Percentiles rank a stretch among this genome's conserved stretches.
phyloP scores from a whole-genome alignment of 2,797 vertebrate genomes.

The Helostoma temminkii region DNA sequence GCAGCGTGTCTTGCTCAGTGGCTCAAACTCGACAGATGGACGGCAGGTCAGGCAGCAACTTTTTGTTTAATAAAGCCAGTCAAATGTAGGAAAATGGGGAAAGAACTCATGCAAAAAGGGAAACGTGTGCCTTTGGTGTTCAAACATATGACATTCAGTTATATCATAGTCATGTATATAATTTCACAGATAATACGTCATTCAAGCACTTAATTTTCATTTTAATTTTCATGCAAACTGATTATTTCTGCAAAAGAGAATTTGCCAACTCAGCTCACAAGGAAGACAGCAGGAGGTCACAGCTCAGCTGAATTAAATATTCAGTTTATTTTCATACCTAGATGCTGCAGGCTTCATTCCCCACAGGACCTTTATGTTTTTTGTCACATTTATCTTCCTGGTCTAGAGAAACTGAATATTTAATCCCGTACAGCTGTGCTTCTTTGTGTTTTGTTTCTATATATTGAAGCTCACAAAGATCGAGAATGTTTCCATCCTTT shows the following conservation, averaged over 20 bases:
- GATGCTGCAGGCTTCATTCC: conserved; percentile 42
- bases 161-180: background rate
- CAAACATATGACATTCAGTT: background rate
- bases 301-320: conserved; percentile 63
- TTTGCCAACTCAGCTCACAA: conserved; percentile 55
- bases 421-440: conserved; percentile 48
- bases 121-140: background rate
- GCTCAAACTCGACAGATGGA: conserved; percentile 40
- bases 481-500: conserved; percentile 14
- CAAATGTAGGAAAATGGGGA: background rate
- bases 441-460: background rate
- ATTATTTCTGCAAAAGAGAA: conserved; percentile 33
- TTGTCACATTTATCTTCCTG: conserved; percentile 58
- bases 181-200: background rate
- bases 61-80: background rate
- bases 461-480: background rate
- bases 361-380: conserved; percentile 41
- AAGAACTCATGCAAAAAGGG: background rate
- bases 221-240: conserved; percentile 19
- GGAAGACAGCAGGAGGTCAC: conserved; percentile 61
- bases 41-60: conserved; percentile 10
- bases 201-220: background rate
- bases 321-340: conserved; percentile 64
- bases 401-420: conserved; percentile 53
- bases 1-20: conserved; percentile 36